Evolutionary conservation across 1,140 invertebrate species (phyloP).

Genomic region (Drosophila teissieri): DNA sequence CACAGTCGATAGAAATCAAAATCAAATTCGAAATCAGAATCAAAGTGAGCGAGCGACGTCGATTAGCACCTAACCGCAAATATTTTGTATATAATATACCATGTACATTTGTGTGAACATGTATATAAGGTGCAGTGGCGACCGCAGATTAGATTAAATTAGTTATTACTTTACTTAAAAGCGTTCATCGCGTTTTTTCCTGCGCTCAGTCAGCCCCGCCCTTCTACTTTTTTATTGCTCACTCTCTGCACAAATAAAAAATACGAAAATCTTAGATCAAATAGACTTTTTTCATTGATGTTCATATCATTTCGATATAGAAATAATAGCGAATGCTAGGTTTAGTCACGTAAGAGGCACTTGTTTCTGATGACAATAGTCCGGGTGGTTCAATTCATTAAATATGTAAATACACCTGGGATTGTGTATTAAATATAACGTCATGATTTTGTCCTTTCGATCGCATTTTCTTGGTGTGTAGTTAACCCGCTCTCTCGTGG

Average conservation of each 20-base stretch:
- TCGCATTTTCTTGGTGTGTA: neutral
- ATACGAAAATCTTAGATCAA: neutral
- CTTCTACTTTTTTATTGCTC: neutral
- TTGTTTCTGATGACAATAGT: neutral
- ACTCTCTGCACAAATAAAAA: constrained; percentile 6
- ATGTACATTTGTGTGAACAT: constrained; percentile 18
- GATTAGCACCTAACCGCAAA: constrained; percentile 75
- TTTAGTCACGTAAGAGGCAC: neutral
- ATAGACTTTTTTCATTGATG: neutral
- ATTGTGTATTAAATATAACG: too few species aligned
- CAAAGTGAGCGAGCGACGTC: constrained; percentile 56
- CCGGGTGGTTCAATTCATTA: too few species aligned
- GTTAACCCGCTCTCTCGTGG: constrained; percentile 18
- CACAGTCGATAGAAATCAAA: constrained; percentile 44
- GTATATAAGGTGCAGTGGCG: constrained; percentile 41
- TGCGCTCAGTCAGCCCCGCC: constrained; percentile 35
- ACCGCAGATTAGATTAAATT: constrained; percentile 79
- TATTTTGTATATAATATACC: constrained; percentile 27
- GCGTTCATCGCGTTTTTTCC: constrained; percentile 40
- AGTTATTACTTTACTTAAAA: constrained; percentile 77
- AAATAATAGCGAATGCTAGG: neutral
- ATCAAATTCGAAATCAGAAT: constrained; percentile 32
- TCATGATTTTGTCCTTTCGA: neutral
- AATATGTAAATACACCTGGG: too few species aligned
- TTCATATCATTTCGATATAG: neutral